These are phyloP conservation scores for Manduca sexta DNA, from an alignment of 1,140 invertebrate genomes.

Conservation along the genomic window DNA sequence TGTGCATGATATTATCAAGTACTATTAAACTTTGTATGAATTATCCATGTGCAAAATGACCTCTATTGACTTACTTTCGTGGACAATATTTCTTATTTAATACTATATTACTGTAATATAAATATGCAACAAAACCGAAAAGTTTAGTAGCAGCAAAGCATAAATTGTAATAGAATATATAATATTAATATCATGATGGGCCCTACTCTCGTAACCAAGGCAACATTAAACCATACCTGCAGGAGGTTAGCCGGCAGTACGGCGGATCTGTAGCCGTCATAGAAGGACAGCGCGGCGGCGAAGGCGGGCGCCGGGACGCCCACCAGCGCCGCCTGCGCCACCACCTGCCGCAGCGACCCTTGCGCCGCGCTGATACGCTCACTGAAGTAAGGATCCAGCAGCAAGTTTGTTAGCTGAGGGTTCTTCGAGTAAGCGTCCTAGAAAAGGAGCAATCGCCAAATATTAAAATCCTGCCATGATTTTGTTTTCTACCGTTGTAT, in stretches of 20 bases:
- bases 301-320: conserved; percentile 96
- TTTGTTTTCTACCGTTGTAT: too few species aligned
- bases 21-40: too few species aligned
- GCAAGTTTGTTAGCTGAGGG: conserved; percentile 90
- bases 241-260: conserved; percentile 93
- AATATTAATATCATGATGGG: too few species aligned
- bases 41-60: not conserved
- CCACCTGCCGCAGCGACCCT: conserved; percentile 80
- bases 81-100: not conserved
- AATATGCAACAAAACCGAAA: too few species aligned
- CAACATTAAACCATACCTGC: conserved; percentile 75
- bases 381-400: conserved; percentile 96
- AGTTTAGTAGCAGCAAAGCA: too few species aligned
- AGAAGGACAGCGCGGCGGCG: conserved; percentile 95
- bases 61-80: not conserved
- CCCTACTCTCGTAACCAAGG: not conserved
- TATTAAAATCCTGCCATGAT: too few species aligned
- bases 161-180: too few species aligned
- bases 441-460: not conserved
- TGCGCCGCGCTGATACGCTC: conserved; percentile 88
- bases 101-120: not conserved
- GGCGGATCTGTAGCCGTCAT: conserved; percentile 92
- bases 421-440: conserved; percentile 95
- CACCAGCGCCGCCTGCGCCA: conserved; percentile 77
- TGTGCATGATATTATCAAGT: too few species aligned